These are phyloP conservation scores for Leptocoma aspasia DNA, from an alignment of 2,113 vertebrate genomes.

Conservation along the genomic window DNA sequence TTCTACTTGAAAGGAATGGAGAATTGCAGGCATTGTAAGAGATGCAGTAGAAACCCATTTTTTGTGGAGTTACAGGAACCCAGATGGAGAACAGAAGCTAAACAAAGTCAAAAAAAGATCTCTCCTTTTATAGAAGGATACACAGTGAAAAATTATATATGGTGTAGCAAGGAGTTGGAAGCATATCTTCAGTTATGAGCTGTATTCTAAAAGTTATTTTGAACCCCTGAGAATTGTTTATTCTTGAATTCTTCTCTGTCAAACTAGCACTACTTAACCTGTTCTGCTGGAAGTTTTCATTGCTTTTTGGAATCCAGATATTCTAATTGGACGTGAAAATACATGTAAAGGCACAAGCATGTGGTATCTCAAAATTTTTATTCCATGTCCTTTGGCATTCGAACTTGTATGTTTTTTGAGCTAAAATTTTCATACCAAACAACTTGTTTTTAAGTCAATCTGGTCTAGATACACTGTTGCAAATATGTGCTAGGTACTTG, in stretches of 20 bases:
- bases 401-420: slow-evolving; percentile 8
- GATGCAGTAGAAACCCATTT: background rate
- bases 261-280: background rate
- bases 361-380: background rate
- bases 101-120: background rate
- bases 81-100: background rate
- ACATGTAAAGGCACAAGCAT: background rate
- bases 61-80: background rate
- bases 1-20: background rate
- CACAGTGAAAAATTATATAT: background rate
- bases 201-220: background rate
- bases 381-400: background rate
- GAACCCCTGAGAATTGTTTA: background rate
- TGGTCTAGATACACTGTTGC: background rate
- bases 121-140: background rate
- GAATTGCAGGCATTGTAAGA: background rate
- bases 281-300: background rate
- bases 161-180: background rate
- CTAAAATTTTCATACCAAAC: background rate
- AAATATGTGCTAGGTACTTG: slow-evolving; percentile 12
- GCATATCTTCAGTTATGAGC: background rate
- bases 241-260: background rate
- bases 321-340: background rate
- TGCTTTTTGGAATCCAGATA: background rate
- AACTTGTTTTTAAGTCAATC: slow-evolving; percentile 29